Evolutionary conservation across 2,113 vertebrate genomes (phyloP).

Genomic region (Barbus barbus): DNA sequence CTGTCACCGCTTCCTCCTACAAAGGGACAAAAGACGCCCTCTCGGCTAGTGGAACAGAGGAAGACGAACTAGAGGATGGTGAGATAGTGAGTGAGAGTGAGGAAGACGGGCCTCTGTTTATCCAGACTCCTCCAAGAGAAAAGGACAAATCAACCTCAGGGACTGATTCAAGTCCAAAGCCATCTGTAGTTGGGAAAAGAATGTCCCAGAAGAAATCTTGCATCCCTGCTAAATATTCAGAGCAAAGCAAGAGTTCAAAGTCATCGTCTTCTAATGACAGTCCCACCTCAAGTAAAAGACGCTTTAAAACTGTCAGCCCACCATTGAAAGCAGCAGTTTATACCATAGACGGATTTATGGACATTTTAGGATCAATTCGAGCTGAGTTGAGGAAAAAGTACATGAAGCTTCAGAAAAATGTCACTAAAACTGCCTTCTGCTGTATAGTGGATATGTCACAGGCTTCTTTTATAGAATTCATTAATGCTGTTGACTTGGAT

Average conservation of each 20-base stretch:
- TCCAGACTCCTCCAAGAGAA: conserved; percentile 58
- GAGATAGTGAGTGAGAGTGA: conserved; percentile 50
- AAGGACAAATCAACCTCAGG: conserved; percentile 57
- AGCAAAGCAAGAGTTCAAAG: conserved; percentile 33
- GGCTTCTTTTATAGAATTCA: conserved; percentile 84
- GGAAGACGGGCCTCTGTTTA: conserved; percentile 62
- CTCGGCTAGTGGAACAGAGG: no score
- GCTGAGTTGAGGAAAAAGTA: conserved; percentile 88
- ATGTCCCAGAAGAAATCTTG: conserved; percentile 46
- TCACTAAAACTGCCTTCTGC: conserved; percentile 87
- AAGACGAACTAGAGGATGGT: no score
- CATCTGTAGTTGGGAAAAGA: conserved; percentile 43
- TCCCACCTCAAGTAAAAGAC: conserved; percentile 64
- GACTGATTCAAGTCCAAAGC: conserved; percentile 59
- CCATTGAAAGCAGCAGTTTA: conserved; percentile 70
- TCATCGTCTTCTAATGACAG: conserved; percentile 48
- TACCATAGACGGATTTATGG: conserved; percentile 84
- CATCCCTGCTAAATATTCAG: conserved; percentile 46
- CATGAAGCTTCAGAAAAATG: conserved; percentile 94
- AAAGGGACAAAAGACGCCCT: no score
- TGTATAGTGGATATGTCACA: conserved; percentile 88
- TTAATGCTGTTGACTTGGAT: conserved; percentile 82
- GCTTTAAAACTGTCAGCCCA: conserved; percentile 73
- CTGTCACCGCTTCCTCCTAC: no score
- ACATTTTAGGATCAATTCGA: conserved; percentile 83